These are phyloP conservation scores for Alexandromys fortis DNA, from an alignment of 2,113 vertebrate genomes.

Conservation along the genomic window DNA sequence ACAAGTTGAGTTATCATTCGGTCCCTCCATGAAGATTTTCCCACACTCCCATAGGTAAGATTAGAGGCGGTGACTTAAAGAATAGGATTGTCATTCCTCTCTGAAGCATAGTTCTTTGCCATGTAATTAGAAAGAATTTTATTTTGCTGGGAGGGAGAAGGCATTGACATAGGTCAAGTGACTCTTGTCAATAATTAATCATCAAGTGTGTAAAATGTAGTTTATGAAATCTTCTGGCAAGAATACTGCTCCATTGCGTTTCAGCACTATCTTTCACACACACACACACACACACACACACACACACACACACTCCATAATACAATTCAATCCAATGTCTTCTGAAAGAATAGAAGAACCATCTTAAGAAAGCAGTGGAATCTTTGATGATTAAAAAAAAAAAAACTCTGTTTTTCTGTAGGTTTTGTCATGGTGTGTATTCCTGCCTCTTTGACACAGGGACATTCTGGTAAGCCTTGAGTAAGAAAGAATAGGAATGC, in stretches of 20 bases:
- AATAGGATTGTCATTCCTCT: not conserved
- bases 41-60: not conserved
- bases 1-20: not conserved
- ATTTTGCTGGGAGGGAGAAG: constrained; percentile 18
- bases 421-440: not conserved
- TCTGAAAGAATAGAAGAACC: not conserved
- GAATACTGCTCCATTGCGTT: not conserved
- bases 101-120: not conserved
- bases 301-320: not conserved
- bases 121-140: constrained; percentile 18
- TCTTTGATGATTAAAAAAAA: not conserved
- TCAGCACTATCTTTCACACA: not conserved
- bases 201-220: not conserved
- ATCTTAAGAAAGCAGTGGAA: not conserved
- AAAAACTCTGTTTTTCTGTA: not conserved
- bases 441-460: not conserved
- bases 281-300: too few relatives aligned
- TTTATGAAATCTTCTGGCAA: not conserved
- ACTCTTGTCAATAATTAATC: constrained; percentile 11
- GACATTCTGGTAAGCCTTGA: not conserved
- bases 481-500: not conserved
- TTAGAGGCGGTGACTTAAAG: not conserved
- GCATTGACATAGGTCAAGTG: not conserved
- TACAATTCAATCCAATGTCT: not conserved
- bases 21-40: not conserved